Evolutionary conservation across 2,888 invertebrate genomes (phyloP).

Genomic region (Matsumyia berberina): DNA sequence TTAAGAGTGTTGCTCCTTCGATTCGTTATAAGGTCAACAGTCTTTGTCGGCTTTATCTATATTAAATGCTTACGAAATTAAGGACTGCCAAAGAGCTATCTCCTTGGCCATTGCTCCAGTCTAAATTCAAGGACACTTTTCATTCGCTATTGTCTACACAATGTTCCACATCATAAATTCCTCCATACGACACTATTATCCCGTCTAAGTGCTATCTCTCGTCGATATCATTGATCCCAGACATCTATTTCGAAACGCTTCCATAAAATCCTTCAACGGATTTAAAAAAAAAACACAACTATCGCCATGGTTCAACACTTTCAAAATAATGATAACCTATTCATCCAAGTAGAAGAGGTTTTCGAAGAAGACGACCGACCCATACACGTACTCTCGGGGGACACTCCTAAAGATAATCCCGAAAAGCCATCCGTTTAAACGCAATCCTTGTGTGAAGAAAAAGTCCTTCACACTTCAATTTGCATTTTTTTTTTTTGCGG

Average conservation of each 20-base stretch:
- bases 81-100: no score
- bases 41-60: no score
- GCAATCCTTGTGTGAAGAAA: slow-evolving; percentile 39
- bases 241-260: slow-evolving; percentile 48
- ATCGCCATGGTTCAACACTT: slow-evolving; percentile 58
- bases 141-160: slow-evolving; percentile 44
- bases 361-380: background rate
- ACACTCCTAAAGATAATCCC: slow-evolving; percentile 53
- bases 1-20: no score
- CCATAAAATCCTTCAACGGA: slow-evolving; percentile 35
- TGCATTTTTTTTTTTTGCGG: slow-evolving; percentile 53
- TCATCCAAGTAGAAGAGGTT: slow-evolving; percentile 37
- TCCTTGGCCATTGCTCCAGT: background rate
- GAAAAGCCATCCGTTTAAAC: slow-evolving; percentile 59
- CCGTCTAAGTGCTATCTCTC: slow-evolving; percentile 55
- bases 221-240: slow-evolving; percentile 39
- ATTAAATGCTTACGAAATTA: no score
- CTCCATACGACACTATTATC: slow-evolving; percentile 29
- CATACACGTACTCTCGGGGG: slow-evolving; percentile 44
- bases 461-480: slow-evolving; percentile 47
- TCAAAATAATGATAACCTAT: slow-evolving; percentile 61
- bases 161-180: slow-evolving; percentile 43
- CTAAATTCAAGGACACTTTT: slow-evolving; percentile 26
- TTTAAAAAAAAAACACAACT: slow-evolving; percentile 46
- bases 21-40: no score